Percentiles rank a stretch among this genome's conserved stretches.
Conservation (phyloP, 2,113 vertebrate genomes). For the Bucco capensis region DNA sequence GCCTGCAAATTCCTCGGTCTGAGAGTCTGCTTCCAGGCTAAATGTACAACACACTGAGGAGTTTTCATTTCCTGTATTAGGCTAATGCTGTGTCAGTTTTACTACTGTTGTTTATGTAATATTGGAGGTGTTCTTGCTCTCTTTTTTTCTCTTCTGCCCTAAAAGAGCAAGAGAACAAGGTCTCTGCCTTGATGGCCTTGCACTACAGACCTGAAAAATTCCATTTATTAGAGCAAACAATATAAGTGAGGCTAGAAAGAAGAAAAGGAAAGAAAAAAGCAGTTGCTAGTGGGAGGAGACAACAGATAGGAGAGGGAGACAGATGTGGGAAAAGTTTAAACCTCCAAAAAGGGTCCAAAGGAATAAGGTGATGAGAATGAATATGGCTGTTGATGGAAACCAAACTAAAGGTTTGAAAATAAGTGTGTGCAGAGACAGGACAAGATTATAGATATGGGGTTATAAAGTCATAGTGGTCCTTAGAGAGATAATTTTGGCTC, state of each 20-base stretch:
- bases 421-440: not conserved
- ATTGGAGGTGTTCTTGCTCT: not conserved
- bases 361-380: not conserved
- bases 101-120: constrained; percentile 19
- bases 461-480: not conserved
- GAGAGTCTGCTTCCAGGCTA: not conserved
- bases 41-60: constrained; percentile 21
- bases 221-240: not conserved
- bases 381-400: not conserved
- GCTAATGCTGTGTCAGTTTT: constrained; percentile 11
- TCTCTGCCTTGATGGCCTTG: not conserved
- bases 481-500: not conserved
- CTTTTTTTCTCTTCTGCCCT: not conserved
- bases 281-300: not conserved
- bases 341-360: not conserved
- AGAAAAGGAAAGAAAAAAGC: not conserved
- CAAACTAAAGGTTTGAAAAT: not conserved
- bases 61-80: constrained; percentile 12
- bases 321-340: not conserved
- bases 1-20: not conserved
- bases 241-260: not conserved
- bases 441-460: not conserved
- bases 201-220: not conserved
- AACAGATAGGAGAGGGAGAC: not conserved
- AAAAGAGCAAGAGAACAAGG: not conserved